A percentile compares a stretch with the other conserved stretches of the same genome.
phyloP scores from a whole-genome alignment of 2,113 vertebrate genomes.

The Forbesichthys papilliferus region DNA sequence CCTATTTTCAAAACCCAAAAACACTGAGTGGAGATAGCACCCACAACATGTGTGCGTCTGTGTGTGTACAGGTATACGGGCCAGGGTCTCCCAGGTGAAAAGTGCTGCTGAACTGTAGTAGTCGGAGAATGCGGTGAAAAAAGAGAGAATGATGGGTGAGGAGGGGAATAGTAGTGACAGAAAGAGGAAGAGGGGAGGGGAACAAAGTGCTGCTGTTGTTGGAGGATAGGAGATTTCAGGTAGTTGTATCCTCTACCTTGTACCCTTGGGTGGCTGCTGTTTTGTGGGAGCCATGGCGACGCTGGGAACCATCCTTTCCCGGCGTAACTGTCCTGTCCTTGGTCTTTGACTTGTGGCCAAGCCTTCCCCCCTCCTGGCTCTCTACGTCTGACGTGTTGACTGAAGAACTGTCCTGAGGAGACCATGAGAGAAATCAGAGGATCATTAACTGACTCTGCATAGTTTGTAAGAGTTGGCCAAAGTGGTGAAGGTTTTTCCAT shows the following conservation, averaged over 20 bases:
- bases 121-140: slow-evolving; percentile 62
- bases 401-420: slow-evolving; percentile 91
- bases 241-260: slow-evolving; percentile 99
- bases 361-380: slow-evolving; percentile 89
- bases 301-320: slow-evolving; percentile 87
- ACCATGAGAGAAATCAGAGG: background rate
- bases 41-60: slow-evolving; percentile 18
- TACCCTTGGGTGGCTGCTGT: slow-evolving; percentile 85
- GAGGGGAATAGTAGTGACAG: slow-evolving; percentile 64
- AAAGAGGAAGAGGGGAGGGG: slow-evolving; percentile 72
- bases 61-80: slow-evolving; percentile 26
- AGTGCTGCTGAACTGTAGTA: slow-evolving; percentile 61
- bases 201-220: slow-evolving; percentile 78
- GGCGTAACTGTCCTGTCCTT: slow-evolving; percentile 87
- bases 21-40: slow-evolving; percentile 48
- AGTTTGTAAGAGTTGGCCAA: background rate
- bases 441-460: background rate
- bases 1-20: slow-evolving; percentile 36
- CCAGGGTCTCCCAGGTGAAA: slow-evolving; percentile 60
- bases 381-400: slow-evolving; percentile 93
- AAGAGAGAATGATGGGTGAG: slow-evolving; percentile 57
- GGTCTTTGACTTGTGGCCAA: slow-evolving; percentile 78
- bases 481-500: too few species aligned
- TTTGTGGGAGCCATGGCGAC: slow-evolving; percentile 86
- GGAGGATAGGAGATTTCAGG: slow-evolving; percentile 87